A percentile compares a stretch with the other conserved stretches of the same genome.
phyloP scores from a whole-genome alignment of 2,113 vertebrate species.

The Cyanocitta stelleri region DNA sequence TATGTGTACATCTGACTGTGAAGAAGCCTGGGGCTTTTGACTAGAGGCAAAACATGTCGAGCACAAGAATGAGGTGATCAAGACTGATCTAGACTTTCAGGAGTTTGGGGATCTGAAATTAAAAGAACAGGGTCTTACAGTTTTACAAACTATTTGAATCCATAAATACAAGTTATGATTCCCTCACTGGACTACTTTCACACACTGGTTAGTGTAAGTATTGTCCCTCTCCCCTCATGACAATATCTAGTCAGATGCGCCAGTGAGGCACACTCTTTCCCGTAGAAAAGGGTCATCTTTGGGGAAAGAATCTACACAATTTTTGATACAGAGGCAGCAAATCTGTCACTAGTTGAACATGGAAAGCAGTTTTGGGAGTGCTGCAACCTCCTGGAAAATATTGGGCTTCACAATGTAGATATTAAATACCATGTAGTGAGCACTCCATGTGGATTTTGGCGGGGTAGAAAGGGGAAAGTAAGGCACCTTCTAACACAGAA shows the following conservation, averaged over 20 bases:
- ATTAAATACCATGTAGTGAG: not conserved
- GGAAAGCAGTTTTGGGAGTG: not conserved
- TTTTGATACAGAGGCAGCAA: not conserved
- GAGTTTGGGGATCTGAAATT: not conserved
- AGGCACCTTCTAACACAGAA: not conserved
- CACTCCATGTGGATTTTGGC: not conserved
- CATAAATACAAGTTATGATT: not conserved
- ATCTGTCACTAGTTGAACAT: not conserved
- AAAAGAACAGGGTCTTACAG: not conserved
- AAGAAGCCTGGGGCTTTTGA: not conserved
- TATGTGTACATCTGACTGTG: not conserved
- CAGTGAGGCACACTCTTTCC: not conserved
- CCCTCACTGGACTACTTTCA: not conserved
- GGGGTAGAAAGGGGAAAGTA: not conserved
- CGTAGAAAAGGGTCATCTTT: not conserved
- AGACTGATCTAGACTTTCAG: not conserved
- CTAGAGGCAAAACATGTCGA: not conserved
- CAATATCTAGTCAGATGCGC: not conserved
- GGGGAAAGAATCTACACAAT: not conserved
- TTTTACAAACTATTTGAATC: not conserved
- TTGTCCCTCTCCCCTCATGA: not conserved
- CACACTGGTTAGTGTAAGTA: not conserved
- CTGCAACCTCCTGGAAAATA: not conserved
- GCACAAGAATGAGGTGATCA: not conserved
- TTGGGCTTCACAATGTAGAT: not conserved